Conservation (phyloP, 2,888 invertebrate genomes). For the Rotaria sp. region DNA sequence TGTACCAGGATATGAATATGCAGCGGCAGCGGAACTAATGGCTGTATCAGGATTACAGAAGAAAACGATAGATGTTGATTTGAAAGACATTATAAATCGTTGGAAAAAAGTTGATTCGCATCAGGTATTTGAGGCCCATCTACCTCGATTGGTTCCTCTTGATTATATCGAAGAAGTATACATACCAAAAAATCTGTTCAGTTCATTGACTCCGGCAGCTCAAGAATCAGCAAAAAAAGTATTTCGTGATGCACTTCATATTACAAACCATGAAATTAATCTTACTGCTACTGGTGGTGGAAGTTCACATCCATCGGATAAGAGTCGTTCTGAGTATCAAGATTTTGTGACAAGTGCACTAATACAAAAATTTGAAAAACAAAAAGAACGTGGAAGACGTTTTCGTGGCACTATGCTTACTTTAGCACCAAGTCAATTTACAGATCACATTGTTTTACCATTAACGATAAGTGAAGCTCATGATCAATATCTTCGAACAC, state of each 20-base stretch:
- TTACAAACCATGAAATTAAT: neutral
- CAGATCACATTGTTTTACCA: neutral
- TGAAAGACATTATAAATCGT: neutral
- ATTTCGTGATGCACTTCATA: neutral
- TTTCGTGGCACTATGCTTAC: neutral
- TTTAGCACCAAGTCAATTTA: neutral
- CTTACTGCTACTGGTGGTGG: neutral
- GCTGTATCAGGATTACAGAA: neutral
- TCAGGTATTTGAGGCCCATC: slow-evolving; percentile 12
- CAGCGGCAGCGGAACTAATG: neutral
- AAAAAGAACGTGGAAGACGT: neutral
- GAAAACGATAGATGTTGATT: neutral
- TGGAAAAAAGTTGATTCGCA: neutral
- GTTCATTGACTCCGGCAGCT: neutral
- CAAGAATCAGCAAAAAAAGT: neutral
- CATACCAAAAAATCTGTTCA: neutral
- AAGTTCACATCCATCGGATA: neutral
- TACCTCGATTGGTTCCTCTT: neutral
- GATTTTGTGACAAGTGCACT: neutral
- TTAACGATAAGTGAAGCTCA: neutral
- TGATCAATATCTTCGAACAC: neutral
- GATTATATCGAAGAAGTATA: slow-evolving; percentile 19
- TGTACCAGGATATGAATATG: neutral
- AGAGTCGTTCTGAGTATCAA: neutral
- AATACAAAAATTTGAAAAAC: neutral